Base-by-base conservation (phyloP, 2,113 vertebrate species). In the Chamaetylas fuelleborni region DNA sequence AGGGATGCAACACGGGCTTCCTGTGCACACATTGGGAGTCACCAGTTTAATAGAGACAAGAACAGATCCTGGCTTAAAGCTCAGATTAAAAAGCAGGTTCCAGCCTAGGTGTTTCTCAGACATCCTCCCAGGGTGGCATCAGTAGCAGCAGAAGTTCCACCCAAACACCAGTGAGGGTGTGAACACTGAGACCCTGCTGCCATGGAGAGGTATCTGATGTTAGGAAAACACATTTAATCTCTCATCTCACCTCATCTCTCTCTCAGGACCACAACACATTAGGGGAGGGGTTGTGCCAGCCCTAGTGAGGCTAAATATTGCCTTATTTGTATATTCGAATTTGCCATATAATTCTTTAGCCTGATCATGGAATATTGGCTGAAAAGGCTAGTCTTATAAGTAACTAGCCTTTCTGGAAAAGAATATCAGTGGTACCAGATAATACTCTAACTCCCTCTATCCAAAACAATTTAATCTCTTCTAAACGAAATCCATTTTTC, bases 401-500 rank as follows among this genome's bases (percentile, higher is more conserved):
- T 92, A 90, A 90, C 86, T 82, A 90, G 71, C 72, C 45, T 66
- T 88, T 60, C 56, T 86, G 48, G 64, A 81, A 94, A 88, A 88
- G 64, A 78, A 48, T 94, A 90, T 93, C 67, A 56, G 60, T 60
- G 51, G 47, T 50, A 86, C 12, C 29, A 92, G 69, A 92, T 94
- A 94, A 90, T 60, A 72, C 28, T 87, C 31, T 51, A 79, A 92
- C 87, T 95, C 82, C 8, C 23, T 88, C 67, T 88, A 71, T 60
- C 67, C 88, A 86, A 92, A 94, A 88, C 81, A 90, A 92, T 88
- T 94, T 94, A 77, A 90, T 92, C 38, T 94, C 36, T 86, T 81
- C 61, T 90, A 93, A 96, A 94, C 65, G 33, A 95, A 96, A 90
- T 56, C n/a, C 28, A 71, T 88, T 93, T 96, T 94, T 90, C 65